Evolutionary conservation across 2,888 invertebrate species (phyloP), one percentile per base, ranked within the genome.

Genomic region (Bimastos eiseni): DNA sequence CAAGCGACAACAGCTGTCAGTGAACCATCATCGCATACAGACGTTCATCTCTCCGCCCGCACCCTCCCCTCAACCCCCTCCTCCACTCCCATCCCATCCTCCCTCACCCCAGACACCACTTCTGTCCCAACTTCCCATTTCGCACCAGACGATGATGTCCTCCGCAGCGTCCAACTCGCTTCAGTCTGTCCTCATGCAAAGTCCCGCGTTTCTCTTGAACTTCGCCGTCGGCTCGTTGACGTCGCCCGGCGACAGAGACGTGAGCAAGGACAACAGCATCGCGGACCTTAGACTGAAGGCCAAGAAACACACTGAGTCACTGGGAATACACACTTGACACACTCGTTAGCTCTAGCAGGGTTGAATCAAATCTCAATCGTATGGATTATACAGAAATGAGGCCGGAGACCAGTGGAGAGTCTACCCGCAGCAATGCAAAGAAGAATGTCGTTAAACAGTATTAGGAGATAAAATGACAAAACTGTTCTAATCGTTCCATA

Each of bases 201-300:
- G 86, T 86, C 86, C 86, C 24, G 36, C 86, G 86, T 37, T 36
- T 86, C 86, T 86, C 17, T 5, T 86, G 15, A 86, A 37, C 86
- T 37, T 86, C 86, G 86, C 86, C 17, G 86, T 86, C 36, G 86
- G 36, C 21, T 86, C 86, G 36, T 86, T 37, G 86, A 24, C 86
- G 86, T 15, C 86, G 34, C 34, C 34, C 17, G 13, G 37, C 36
- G 86, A 86, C 86, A 36, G 86, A 37, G 86, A 34, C 86, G 13
- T 24, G 34, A 86, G 36, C 36, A 86, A 86, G 86, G 86, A 86
- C 86, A 86, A 34, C 86, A 98, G 98, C 95, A 98, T 98, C 94
- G 98, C 98, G 0, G 98, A 98, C 95, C 96, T 98, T 91, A 96
- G 98, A 93, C 96, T 98, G 92, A 98, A 98, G 95, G 98, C 98